These are phyloP conservation scores for Nylanderia fulva DNA, from an alignment of 1,140 invertebrate genomes.

Conservation along the genomic window DNA sequence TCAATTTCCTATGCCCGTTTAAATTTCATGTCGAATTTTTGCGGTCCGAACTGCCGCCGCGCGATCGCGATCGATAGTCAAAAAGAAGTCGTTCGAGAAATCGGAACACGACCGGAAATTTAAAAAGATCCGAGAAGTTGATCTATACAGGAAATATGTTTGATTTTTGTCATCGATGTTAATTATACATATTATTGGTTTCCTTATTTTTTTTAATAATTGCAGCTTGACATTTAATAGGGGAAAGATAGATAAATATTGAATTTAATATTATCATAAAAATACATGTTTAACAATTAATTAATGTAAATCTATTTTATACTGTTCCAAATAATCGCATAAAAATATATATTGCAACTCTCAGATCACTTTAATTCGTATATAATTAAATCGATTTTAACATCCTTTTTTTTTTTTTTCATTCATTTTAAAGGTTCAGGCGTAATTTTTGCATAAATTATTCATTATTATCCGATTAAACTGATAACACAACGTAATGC, in stretches of 20 bases:
- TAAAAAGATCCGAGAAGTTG: not conserved
- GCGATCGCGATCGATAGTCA: not conserved
- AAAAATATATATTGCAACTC: not conserved
- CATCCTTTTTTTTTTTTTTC: not conserved
- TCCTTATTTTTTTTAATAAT: not conserved
- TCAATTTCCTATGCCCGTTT: constrained; percentile 49
- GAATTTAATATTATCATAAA: not conserved
- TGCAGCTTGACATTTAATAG: not conserved
- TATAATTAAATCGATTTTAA: not conserved
- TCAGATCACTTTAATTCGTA: not conserved
- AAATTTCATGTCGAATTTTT: constrained; percentile 51
- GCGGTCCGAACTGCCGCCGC: not conserved
- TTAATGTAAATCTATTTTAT: not conserved
- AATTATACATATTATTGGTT: not conserved
- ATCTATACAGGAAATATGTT: not conserved
- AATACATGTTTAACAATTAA: not conserved
- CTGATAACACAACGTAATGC: not conserved
- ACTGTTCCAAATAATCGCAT: not conserved
- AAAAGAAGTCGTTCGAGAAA: constrained; percentile 2
- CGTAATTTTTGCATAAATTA: not conserved
- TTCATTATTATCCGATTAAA: not conserved
- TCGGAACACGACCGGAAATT: not conserved
- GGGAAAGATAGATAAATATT: not conserved
- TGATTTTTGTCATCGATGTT: not conserved
- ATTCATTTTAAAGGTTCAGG: too few species aligned